Base-by-base conservation (phyloP, 2,113 vertebrate genomes). In the Genyomyrus donnyi region DNA sequence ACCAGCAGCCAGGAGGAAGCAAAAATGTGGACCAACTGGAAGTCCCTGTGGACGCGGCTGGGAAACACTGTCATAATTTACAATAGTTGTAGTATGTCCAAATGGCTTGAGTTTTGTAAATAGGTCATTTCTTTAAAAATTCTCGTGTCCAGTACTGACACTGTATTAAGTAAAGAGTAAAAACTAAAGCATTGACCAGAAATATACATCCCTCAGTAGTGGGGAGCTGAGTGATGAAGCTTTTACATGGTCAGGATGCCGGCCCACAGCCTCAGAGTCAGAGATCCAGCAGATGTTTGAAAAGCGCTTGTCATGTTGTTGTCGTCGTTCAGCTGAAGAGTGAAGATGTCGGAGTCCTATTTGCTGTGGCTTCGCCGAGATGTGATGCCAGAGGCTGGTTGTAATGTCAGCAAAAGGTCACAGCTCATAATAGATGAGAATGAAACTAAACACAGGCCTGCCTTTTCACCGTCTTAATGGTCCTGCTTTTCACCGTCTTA, bases 371-470 rank as follows among this genome's bases (percentile, higher is more conserved):
- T 80, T 80, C 27, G 13, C 74, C 2, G 74, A 80, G 74, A 35
- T 8, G 74, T 42, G 5, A 35, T 39, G 31, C 17, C 74, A 42
- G 35, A 42, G 13, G 31, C 31, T 39, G 74, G 35, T 80, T 80
- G 74, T 42, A 42, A 80, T 80, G 74, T 80, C 74, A 80, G 74
- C 31, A 80, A 80, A 80, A 80, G 74, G 74, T 80, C 74, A 80
- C 74, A 42, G 74, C 74, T 17, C 74, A 42, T 80, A 80, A 80
- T 80, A 19, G 74, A 13, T 15, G 66, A 80, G 17, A 80, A 80
- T 8, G 74, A 80, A 80, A 42, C 35, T 19, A 80, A 80, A 42
- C 74, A 19, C 35, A 80, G 35, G 2, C 3, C 35, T 80, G 74
- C 74, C 74, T 17, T 19, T 8, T 35, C 2, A 17, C 13, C 0